Percentiles rank a stretch among this genome's conserved stretches.
Evolutionary conservation across 2,113 vertebrate species (phyloP).

Genomic region (Eulemur rufifrons): DNA sequence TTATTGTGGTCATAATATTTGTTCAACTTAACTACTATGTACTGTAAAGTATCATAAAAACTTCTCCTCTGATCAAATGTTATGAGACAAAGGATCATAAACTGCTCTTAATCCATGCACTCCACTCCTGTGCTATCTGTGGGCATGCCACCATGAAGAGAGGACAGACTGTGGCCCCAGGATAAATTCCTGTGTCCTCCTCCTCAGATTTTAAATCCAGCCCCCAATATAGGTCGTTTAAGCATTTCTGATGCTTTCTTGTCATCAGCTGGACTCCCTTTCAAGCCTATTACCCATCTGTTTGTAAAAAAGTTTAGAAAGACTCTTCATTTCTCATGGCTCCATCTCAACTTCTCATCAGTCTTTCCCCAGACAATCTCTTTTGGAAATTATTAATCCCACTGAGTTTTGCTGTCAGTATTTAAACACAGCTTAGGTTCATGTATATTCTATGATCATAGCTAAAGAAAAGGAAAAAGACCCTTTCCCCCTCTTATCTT

Average conservation of each 20-base stretch:
- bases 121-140: neutral
- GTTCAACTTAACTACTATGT: slow-evolving; percentile 77
- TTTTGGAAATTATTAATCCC: slow-evolving; percentile 36
- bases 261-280: neutral
- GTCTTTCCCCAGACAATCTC: neutral
- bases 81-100: slow-evolving; percentile 69
- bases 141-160: neutral
- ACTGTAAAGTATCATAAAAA: slow-evolving; percentile 75
- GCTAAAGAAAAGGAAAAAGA: neutral
- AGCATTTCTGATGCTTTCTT: neutral
- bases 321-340: neutral
- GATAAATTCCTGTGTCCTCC: slow-evolving; percentile 1
- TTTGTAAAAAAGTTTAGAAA: neutral
- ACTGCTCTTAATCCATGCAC: slow-evolving; percentile 21
- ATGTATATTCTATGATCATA: neutral
- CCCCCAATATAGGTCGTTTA: neutral
- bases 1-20: slow-evolving; percentile 83
- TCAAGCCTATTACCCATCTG: neutral
- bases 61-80: slow-evolving; percentile 73
- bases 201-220: neutral
- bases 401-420: neutral
- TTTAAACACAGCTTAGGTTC: slow-evolving; percentile 17
- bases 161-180: neutral
- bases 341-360: neutral
- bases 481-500: neutral